Evolutionary conservation across 2,888 invertebrate species (phyloP), one percentile per base, ranked within the genome.

Genomic region (Osedax fenrisi): DNA sequence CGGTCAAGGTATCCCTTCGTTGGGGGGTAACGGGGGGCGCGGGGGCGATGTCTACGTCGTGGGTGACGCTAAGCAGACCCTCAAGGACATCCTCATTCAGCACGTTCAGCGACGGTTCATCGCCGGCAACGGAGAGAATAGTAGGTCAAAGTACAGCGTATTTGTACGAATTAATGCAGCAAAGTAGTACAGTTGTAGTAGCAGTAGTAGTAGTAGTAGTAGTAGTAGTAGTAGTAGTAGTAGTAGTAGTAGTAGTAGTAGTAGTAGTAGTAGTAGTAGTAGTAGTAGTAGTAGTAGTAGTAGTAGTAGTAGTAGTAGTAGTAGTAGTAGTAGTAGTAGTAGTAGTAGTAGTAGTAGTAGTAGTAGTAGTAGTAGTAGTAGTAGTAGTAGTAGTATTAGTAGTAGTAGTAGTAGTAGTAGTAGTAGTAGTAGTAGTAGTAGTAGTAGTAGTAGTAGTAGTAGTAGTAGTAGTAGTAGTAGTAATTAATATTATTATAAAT

Each of bases 1-100:
- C 10, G 91, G 90, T 41, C 88, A 88, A 81, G 91, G 91, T 21
- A 85, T 89, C 23, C 90, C 90, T 1, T 90, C 90, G 81, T 92
- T 89, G 84, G 94, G 94, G 1, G 96, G 87, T 1, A 85, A 91
- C 13, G 96, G 96, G 10, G 96, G 96, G 0, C 89, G 90, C 83
- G 96, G 96, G 61, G 96, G 96, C 1, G 89, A 90, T 84, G 89
- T 97, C 1, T 89, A 89, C 80, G 87, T 91, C 21, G 84, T 80
- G 26, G 86, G 81, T 13, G 77, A 76, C 24, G 78, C 80, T 23
- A 78, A 81, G 23, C 76, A 79, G 1, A 80, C 80, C 0, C 80
- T 87, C 17, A 82, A 81, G 76, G 80, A 79, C 74, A 81, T 87
- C 1, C 74, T 80, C 1, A 76, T 78, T 2, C 85, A 84, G 75